Evolutionary conservation across 92 coral and sea anemone species (phyloP), one percentile per base, ranked within the genome.

Genomic region (Siderastrea radians): DNA sequence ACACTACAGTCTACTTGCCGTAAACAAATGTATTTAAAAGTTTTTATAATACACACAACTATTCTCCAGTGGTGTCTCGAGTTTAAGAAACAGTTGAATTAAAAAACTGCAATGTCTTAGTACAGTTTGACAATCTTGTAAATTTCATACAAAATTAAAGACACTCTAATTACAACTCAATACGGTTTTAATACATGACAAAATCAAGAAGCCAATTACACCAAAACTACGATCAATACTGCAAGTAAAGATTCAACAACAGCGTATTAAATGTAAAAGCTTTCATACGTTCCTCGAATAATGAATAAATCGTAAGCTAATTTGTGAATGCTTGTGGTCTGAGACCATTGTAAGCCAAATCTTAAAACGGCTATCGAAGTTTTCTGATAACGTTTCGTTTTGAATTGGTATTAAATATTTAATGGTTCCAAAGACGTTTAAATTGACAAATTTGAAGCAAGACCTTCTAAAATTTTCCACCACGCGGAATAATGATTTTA

Each of bases 361-460:
- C 52, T 77, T 58, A 54, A 62, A 77, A 15, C 52, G 60, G 64
- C 82, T 44, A 52, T 45, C 68, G 60, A 7, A 12, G 55, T 47
- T 38, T 77, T 70, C 48, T 26, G 67, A 43, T 71, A 71, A 46
- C 60, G 87, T 84, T 74, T 16, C 63, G 8, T 68, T 69, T 70
- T 69, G 46, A 44, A 82, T 77, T 38, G 86, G 46, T 84, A 26
- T 74, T 61, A 85, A 85, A 85, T 85, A 77, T 66, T 84, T 75
- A 76, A 85, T 66, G 77, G 75, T 52, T 68, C 75, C 13, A 26
- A 77, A 76, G 76, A 61, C 12, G 62, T 67, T 85, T 19, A 64
- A 65, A 62, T 77, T 85, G 61, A 65, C 48, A 43, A 75, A 77
- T 47, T 59, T 58, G 5, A 83, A 19, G 12, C 50, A 38, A 72